Base-by-base conservation (phyloP, 1,140 invertebrate genomes). In the Magallana ariakensis region DNA sequence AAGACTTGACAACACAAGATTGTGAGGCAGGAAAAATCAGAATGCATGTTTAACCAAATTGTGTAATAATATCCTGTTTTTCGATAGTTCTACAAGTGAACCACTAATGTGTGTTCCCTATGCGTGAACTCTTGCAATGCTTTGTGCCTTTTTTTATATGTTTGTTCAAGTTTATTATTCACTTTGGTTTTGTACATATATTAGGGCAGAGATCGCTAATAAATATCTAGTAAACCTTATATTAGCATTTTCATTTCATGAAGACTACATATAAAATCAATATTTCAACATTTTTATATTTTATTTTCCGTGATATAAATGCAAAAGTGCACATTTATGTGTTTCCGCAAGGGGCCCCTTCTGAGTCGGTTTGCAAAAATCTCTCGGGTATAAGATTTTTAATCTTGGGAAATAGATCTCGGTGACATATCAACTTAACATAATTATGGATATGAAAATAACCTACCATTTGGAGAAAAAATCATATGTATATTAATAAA, bases 141-240 rank as follows among this genome's bases (percentile, higher is more conserved):
- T 82, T 82, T 82, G 80, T 82, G 80, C 80, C 80, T 82, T 82
- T 46, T 46, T 46, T 82, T 82, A 56, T 82, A 82, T 56, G 55
- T 82, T 82, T 55, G 46, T 55, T 82, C 80, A 75, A 75, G 66
- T 75, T 75, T 75, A 75, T 75, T 75, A 26, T 75, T 75, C 33
- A 75, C 66, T 75, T 33, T 75, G 22, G 66, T 75, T 75, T 75
- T 75, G 66, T 75, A 75, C 66, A 75, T 75, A 75, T 33, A 75
- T 75, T 33, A 75, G 66, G 66, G 22, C 66, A 75, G 66, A 75
- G 66, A 75, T 75, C 66, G 66, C 66, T 26, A 75, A 75, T 75
- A 75, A 75, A 75, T 26, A 75, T 55, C 55, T 82, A 82, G 46
- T 16, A 54, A 82, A 82, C 53, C 19, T 56, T 54, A 22, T 82